These are phyloP conservation scores for Diarsia mendica DNA, from an alignment of 2,888 invertebrate genomes.

Conservation along the genomic window DNA sequence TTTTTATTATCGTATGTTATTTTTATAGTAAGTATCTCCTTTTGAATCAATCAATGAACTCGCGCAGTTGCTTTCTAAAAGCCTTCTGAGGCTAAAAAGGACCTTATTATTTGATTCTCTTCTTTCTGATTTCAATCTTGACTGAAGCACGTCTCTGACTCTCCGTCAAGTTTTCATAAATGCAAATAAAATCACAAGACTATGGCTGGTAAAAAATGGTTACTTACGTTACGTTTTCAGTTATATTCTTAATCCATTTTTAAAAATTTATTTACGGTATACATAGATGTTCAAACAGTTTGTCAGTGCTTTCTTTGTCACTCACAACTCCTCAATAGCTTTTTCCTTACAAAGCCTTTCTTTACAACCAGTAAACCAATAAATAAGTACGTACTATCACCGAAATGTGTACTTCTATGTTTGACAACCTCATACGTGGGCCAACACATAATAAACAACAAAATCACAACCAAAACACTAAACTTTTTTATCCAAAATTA, in stretches of 20 bases:
- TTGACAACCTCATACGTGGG: background rate
- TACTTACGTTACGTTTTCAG: too few relatives aligned
- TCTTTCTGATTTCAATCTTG: background rate
- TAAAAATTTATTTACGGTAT: background rate
- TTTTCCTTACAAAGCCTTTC: background rate
- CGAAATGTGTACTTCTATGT: background rate
- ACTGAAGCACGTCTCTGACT: background rate
- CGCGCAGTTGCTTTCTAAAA: too few relatives aligned
- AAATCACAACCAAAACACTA: background rate
- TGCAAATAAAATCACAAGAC: background rate
- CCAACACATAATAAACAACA: background rate
- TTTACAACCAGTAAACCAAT: too few relatives aligned
- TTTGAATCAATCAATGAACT: background rate
- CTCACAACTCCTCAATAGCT: background rate
- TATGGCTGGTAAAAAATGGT: too few relatives aligned
- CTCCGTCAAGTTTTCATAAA: background rate
- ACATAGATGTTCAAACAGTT: background rate
- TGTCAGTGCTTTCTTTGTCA: background rate
- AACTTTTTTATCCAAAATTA: constrained; percentile 1
- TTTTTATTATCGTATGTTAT: constrained; percentile 15
- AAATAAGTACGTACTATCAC: background rate
- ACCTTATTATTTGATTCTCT: background rate
- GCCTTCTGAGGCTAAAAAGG: background rate
- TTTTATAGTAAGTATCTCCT: background rate
- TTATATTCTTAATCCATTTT: too few relatives aligned